Base-by-base conservation (phyloP, 92 coral and sea anemone species). In the Zoanthus solanderi region DNA sequence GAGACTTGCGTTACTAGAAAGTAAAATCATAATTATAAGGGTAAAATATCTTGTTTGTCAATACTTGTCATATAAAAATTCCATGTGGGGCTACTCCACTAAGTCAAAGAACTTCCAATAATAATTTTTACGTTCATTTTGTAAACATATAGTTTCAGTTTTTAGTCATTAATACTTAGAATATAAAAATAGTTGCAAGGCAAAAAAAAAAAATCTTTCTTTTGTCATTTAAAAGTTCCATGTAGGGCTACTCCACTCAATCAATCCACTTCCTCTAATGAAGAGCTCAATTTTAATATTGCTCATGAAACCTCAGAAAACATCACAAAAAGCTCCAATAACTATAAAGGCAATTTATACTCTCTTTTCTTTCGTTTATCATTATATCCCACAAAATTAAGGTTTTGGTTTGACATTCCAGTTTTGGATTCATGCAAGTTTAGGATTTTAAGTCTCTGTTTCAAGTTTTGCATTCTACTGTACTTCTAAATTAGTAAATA, bases 131-230 rank as follows among this genome's bases (percentile, higher is more conserved):
- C 31, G 37, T 68, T 68, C 73, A 68, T 68, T 68, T 68, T 68
- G 73, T 17, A 68, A 68, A 68, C 73, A 29, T 31, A 18, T 68
- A 68, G 73, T 68, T 68, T 68, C 73, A 68, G 73, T 68, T 68
- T 68, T 68, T 31, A 68, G 32, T 68, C 5, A 68, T 68, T 31
- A 68, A 68, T 68, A 68, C 23, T n/a, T 68, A n/a, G 73, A 68
- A 68, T 17, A 18, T 18, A 68, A 68, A 71, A 71, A 71, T 30
- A 30, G 30, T 37, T 71, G 2, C 29, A 66, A 16, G 72, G 29
- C 9, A 14, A 61, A 10, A 14, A 5, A 13, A n/a, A 29, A 11
- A 11, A 17, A 18, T n/a, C 72, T 11, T n/a, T 16, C 34, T n/a
- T 7, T 66, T 18, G 31, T n/a, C 72, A 61, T 61, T 7, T 61